Base-by-base conservation (phyloP, 1,140 invertebrate genomes). In the Caerostris darwini region DNA sequence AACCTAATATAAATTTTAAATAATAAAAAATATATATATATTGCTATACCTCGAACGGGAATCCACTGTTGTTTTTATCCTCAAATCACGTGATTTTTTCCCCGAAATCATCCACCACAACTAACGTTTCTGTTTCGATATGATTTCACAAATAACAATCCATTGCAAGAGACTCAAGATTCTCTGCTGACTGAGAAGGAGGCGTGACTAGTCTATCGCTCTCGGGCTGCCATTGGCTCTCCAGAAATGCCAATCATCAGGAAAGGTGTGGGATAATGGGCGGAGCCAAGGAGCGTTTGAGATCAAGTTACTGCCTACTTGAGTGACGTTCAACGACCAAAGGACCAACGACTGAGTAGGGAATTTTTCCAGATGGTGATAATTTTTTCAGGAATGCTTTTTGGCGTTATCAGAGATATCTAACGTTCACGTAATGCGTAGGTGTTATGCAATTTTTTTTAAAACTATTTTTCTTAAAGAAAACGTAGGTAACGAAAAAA, bases 301-400 rank as follows among this genome's bases (percentile, higher is more conserved):
- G 88, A 90, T 90, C 88, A 90, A 90, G 88, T 57, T 54, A 71
- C 88, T 81, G 88, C 88, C 88, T 56, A 57, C 67, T 53, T 8
- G 67, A 56, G 54, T 90, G 88, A 90, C 88, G 88, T 90, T 50
- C 50, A 56, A 57, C 7, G 54, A 53, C 56, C 69, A 17, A 19
- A 14, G 67, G 88, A 81, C 88, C 88, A 90, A 90, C 88, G 69
- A 64, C 17, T 10, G 7, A 34, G 19, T 81, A 81, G 88, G 14
- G 88, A 90, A 90, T 8, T 7, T 12, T 19, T 10, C 3, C 88
- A 90, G 69, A 56, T 90, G 88, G 12, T n/a, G 53, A 34, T 50
- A 34, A 71, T 71, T 71, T 71, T 57, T 57, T 58, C 17, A 7
- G 54, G 7, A 64, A 59, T 61, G 10, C 14, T 4, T 50, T 50